These are phyloP conservation scores for Stomorhina lunata DNA, from an alignment of 2,888 invertebrate species.

Conservation along the genomic window DNA sequence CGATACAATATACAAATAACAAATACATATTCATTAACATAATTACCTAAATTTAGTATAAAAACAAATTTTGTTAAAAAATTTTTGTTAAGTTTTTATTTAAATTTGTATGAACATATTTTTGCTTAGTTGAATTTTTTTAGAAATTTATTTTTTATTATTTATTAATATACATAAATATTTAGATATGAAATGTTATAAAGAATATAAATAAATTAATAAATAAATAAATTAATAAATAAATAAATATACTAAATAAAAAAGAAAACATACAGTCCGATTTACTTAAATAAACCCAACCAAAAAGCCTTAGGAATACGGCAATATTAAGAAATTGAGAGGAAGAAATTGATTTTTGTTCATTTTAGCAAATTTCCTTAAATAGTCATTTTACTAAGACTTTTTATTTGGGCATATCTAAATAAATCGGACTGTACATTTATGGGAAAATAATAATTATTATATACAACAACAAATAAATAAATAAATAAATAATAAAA, in stretches of 20 bases:
- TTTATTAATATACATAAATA: slow-evolving; percentile 29
- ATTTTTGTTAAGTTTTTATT: slow-evolving; percentile 48
- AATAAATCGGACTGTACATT: no score
- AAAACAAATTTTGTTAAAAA: background rate
- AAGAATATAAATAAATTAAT: slow-evolving; percentile 20
- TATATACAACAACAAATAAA: background rate
- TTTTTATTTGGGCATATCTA: no score
- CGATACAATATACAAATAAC: background rate
- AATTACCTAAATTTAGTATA: background rate
- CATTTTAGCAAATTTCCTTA: no score
- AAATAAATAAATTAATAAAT: background rate
- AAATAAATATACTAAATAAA: background rate
- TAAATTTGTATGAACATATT: slow-evolving; percentile 23
- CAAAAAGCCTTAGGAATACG: no score
- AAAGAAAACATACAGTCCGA: background rate
- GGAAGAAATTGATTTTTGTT: no score
- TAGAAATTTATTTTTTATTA: slow-evolving; percentile 12
- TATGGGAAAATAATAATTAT: no score
- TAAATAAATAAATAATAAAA: background rate
- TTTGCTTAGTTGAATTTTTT: slow-evolving; percentile 45
- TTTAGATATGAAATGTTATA: slow-evolving; percentile 61
- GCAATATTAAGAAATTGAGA: no score
- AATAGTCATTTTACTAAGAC: no score
- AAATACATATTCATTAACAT: background rate
- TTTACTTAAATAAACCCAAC: background rate